Percentiles rank a stretch among this genome's conserved stretches.
Conservation (phyloP, 2,888 invertebrate genomes). For the Melieria omissa region DNA sequence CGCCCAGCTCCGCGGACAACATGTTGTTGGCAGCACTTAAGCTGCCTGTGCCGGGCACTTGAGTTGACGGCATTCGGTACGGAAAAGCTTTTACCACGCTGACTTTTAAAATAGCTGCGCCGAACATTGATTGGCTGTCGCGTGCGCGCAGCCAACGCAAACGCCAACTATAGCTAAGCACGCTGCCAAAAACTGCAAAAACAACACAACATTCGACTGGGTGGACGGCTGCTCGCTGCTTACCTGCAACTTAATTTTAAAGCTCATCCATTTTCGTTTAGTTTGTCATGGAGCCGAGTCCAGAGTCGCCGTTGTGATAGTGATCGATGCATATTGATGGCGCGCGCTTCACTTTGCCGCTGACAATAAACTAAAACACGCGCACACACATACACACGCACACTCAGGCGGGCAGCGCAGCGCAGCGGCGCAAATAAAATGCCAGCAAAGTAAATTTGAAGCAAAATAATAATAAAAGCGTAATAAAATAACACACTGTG, state of each 20-base stretch:
- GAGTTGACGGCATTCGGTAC: too few species aligned
- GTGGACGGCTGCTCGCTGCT: slow-evolving; percentile 8
- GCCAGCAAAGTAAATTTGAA: not conserved
- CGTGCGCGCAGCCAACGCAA: too few species aligned
- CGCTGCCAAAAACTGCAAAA: not conserved
- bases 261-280: slow-evolving; percentile 59
- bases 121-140: too few species aligned
- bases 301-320: slow-evolving; percentile 34
- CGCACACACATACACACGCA: slow-evolving; percentile 15
- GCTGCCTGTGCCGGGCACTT: too few species aligned
- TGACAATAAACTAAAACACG: not conserved
- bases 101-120: too few species aligned
- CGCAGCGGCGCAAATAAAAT: too few species aligned
- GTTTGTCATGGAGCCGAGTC: slow-evolving; percentile 25
- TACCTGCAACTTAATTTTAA: slow-evolving; percentile 47
- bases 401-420: not conserved
- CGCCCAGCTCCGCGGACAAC: too few species aligned
- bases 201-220: not conserved
- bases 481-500: slow-evolving; percentile 17
- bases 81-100: too few species aligned
- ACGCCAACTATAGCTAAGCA: not conserved
- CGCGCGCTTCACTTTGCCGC: not conserved
- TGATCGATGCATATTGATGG: slow-evolving; percentile 49
- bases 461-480: slow-evolving; percentile 24
- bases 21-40: too few species aligned